Evolutionary conservation across 2,888 invertebrate species (phyloP).

Genomic region (Drosophila sordidapex): DNA sequence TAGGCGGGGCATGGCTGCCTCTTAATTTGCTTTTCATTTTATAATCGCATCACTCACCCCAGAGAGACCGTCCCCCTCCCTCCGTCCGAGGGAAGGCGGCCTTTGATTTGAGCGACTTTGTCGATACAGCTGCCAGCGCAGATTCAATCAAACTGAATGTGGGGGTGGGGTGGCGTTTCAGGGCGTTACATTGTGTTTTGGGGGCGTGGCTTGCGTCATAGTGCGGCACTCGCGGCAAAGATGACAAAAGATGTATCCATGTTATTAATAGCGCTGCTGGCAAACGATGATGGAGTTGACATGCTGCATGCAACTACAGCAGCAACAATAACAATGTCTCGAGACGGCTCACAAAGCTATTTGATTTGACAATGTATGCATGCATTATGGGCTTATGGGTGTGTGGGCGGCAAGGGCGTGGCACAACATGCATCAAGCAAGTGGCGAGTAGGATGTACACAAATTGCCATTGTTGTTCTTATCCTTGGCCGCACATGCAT

Average conservation of each 20-base stretch:
- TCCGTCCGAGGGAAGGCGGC: neutral
- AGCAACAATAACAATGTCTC: constrained; percentile 8
- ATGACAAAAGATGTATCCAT: constrained; percentile 74
- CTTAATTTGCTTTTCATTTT: constrained; percentile 66
- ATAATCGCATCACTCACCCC: constrained; percentile 69
- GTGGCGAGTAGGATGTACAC: constrained; percentile 23
- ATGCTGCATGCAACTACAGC: constrained; percentile 11
- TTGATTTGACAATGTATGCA: constrained; percentile 54
- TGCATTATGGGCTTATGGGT: constrained; percentile 28
- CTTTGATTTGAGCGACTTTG: constrained; percentile 49
- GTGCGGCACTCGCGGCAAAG: constrained; percentile 42
- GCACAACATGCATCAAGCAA: constrained; percentile 11
- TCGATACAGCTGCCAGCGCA: constrained; percentile 13
- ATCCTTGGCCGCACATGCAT: constrained; percentile 42
- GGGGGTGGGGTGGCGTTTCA: neutral
- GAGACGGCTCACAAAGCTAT: constrained; percentile 54
- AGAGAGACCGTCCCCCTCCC: neutral
- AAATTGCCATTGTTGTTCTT: constrained; percentile 45
- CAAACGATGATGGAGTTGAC: constrained; percentile 67
- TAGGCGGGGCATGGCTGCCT: constrained; percentile 22
- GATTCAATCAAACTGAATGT: constrained; percentile 58
- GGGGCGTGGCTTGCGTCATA: constrained; percentile 12
- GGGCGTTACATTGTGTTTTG: neutral
- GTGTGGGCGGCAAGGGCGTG: constrained; percentile 14
- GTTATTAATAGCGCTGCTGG: constrained; percentile 79